These are phyloP conservation scores for Dendrocincla tyrannina DNA, from an alignment of 2,797 vertebrate genomes.

Conservation along the genomic window DNA sequence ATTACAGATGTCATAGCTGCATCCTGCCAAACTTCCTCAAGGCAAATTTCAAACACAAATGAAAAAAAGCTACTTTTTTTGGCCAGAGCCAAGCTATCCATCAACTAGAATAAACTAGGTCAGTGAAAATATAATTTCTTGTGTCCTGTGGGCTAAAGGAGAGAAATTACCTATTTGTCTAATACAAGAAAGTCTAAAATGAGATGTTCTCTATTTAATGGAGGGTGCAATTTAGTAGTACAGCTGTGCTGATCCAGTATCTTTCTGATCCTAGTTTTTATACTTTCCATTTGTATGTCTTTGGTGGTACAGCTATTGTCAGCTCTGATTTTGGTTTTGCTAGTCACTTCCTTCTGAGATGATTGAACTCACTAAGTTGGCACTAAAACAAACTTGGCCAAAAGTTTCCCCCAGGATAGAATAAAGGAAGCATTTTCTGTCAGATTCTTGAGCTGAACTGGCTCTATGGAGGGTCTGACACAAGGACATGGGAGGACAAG, in stretches of 20 bases:
- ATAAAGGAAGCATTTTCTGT: neutral
- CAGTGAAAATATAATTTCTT: neutral
- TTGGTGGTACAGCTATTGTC: neutral
- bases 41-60: neutral
- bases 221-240: neutral
- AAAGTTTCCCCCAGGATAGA: neutral
- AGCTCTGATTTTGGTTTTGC: neutral
- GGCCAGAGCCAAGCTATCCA: neutral
- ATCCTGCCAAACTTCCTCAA: conserved; percentile 5
- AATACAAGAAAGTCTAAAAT: neutral
- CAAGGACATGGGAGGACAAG: neutral
- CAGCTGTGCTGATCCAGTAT: neutral
- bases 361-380: neutral
- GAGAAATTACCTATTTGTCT: neutral
- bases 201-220: neutral
- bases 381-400: neutral
- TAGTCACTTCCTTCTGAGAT: neutral
- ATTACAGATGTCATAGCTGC: neutral
- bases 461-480: neutral
- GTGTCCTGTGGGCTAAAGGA: neutral
- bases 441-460: neutral
- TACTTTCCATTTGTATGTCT: neutral
- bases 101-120: neutral
- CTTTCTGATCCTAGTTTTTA: neutral
- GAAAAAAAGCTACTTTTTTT: neutral